Percentiles rank a stretch among this genome's conserved stretches.
Evolutionary conservation across 2,113 vertebrate species (phyloP).

Genomic region (Chaetodon trifascialis): DNA sequence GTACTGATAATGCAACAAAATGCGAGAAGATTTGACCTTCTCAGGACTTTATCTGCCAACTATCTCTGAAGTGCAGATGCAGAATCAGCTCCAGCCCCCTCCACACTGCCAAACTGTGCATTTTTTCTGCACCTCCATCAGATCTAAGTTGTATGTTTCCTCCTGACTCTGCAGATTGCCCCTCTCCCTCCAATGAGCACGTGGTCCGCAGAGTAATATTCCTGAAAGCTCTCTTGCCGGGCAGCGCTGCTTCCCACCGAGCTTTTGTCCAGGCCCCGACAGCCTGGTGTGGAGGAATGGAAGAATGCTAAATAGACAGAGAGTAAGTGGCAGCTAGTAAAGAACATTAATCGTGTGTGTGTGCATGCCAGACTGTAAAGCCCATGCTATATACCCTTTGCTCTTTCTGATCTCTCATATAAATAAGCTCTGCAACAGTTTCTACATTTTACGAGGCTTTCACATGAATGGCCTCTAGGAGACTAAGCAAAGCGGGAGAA

Average conservation of each 20-base stretch:
- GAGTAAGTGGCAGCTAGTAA: constrained; percentile 62
- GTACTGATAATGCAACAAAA: background rate
- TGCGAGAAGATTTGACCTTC: background rate
- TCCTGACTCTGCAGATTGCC: constrained; percentile 74
- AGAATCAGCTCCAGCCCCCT: constrained; percentile 23
- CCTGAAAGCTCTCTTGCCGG: constrained; percentile 75
- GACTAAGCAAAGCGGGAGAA: constrained; percentile 37
- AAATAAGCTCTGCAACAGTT: constrained; percentile 56
- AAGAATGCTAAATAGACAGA: constrained; percentile 75
- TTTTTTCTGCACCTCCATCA: constrained; percentile 45
- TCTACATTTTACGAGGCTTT: constrained; percentile 66
- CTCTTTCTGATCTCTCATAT: constrained; percentile 59
- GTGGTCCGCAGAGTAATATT: constrained; percentile 76
- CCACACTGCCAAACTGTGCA: constrained; percentile 17
- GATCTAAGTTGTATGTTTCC: constrained; percentile 45
- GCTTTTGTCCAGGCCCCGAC: constrained; percentile 72
- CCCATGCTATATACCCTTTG: constrained; percentile 31
- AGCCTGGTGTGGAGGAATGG: constrained; percentile 55
- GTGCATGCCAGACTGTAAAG: constrained; percentile 30
- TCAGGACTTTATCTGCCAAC: constrained; percentile 22
- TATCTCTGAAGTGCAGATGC: background rate
- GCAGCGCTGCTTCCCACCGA: constrained; percentile 71
- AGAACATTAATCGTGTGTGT: constrained; percentile 50
- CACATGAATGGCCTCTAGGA: constrained; percentile 58
- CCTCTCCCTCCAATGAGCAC: constrained; percentile 42